These are phyloP conservation scores for Cepaea hortensis DNA, from an alignment of 2,888 invertebrate genomes.

Conservation along the genomic window DNA sequence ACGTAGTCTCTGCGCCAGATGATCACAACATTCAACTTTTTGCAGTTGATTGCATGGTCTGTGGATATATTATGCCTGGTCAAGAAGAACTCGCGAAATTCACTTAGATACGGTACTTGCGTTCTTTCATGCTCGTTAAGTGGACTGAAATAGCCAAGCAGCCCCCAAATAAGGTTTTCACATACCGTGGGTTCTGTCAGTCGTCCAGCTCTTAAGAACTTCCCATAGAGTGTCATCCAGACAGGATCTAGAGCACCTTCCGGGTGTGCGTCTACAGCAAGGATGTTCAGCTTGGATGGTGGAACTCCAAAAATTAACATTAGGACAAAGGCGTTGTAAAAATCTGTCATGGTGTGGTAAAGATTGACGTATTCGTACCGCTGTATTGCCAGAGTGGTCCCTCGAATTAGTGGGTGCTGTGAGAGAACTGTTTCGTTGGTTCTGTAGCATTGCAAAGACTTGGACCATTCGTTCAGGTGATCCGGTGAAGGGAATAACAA, in stretches of 20 bases:
- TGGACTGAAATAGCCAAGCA: conserved; percentile 71
- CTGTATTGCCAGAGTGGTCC: conserved; percentile 63
- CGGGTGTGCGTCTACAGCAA: conserved; percentile 73
- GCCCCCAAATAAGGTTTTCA: conserved; percentile 66
- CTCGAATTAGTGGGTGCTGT: conserved; percentile 3
- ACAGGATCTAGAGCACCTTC: conserved; percentile 67
- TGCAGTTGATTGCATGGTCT: conserved; percentile 59
- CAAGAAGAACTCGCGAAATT: conserved; percentile 71
- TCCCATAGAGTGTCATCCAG: conserved; percentile 71
- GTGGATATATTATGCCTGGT: conserved; percentile 52
- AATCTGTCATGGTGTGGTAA: conserved; percentile 72
- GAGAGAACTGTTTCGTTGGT: conserved; percentile 9
- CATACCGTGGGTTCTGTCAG: conserved; percentile 58
- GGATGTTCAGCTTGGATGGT: conserved; percentile 62
- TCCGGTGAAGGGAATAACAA: neutral
- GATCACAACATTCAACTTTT: conserved; percentile 65
- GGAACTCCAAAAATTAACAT: conserved; percentile 58
- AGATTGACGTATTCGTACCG: conserved; percentile 72
- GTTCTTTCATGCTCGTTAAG: conserved; percentile 62
- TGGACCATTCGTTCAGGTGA: conserved; percentile 15
- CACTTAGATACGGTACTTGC: conserved; percentile 65
- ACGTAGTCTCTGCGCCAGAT: conserved; percentile 74
- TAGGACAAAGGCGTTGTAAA: conserved; percentile 68
- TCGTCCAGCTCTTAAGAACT: conserved; percentile 60
- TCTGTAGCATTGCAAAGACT: conserved; percentile 15